These are phyloP conservation scores for Plebejus argus DNA, from an alignment of 2,888 invertebrate species.

Conservation along the genomic window DNA sequence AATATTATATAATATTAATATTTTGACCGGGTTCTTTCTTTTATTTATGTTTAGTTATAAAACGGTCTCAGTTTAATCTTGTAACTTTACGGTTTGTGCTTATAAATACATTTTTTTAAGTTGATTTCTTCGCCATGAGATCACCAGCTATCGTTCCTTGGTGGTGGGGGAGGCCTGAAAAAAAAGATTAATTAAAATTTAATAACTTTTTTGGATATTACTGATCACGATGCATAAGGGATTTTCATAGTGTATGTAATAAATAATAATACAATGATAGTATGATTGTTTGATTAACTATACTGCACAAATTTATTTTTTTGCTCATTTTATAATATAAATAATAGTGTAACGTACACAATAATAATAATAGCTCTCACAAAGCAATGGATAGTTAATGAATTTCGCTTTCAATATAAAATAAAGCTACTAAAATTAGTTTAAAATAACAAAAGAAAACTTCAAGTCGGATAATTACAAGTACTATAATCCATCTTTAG, in stretches of 20 bases:
- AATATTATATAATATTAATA: no score
- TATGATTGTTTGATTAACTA: no score
- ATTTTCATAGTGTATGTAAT: background rate
- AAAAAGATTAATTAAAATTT: conserved; percentile 29
- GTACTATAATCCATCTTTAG: background rate
- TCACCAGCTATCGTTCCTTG: conserved; percentile 72
- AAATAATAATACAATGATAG: no score
- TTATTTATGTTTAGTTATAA: background rate
- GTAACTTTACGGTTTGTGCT: conserved; percentile 3
- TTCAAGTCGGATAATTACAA: no score
- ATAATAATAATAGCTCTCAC: no score
- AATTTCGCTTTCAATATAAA: no score
- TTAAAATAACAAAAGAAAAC: no score
- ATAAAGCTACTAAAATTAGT: no score
- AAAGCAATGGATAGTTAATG: no score
- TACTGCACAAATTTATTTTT: no score
- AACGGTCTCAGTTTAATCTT: background rate
- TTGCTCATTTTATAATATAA: no score
- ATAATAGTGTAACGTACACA: no score
- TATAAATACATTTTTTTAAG: background rate
- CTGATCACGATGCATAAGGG: background rate
- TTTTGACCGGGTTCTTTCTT: background rate
- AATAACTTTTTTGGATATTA: background rate
- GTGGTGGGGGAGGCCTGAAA: conserved; percentile 69
- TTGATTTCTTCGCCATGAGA: background rate